Conservation (phyloP, 2,113 vertebrate genomes). For the Erythrocercus mccallii region DNA sequence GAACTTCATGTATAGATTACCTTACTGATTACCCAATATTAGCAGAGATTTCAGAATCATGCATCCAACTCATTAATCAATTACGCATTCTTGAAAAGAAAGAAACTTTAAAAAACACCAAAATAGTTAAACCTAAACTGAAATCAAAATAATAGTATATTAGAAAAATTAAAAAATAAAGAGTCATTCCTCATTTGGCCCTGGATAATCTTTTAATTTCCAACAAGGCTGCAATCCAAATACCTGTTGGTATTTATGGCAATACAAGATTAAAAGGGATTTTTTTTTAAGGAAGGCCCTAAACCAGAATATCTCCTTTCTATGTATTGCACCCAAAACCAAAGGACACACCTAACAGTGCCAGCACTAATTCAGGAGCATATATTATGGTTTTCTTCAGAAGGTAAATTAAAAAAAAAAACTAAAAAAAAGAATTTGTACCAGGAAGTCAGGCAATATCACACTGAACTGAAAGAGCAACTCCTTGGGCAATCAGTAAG, state of each 20-base stretch:
- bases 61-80: neutral
- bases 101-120: neutral
- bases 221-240: neutral
- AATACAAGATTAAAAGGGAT: neutral
- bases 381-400: neutral
- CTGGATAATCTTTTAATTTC: neutral
- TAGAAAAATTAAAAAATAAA: neutral
- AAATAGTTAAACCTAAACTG: neutral
- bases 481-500: neutral
- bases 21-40: neutral
- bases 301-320: neutral
- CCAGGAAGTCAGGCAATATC: neutral
- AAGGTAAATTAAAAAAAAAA: neutral
- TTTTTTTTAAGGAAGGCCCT: neutral
- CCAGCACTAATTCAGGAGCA: neutral
- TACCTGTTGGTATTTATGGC: neutral
- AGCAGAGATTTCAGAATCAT: neutral
- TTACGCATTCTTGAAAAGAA: neutral
- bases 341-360: neutral
- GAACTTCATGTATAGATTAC: neutral
- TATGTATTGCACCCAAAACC: neutral
- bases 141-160: neutral
- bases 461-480: neutral
- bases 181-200: neutral
- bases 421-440: neutral